Percentiles rank a stretch among this genome's conserved stretches.
phyloP scores from a whole-genome alignment of 2,888 invertebrate species.

The Drosophila mimetica region DNA sequence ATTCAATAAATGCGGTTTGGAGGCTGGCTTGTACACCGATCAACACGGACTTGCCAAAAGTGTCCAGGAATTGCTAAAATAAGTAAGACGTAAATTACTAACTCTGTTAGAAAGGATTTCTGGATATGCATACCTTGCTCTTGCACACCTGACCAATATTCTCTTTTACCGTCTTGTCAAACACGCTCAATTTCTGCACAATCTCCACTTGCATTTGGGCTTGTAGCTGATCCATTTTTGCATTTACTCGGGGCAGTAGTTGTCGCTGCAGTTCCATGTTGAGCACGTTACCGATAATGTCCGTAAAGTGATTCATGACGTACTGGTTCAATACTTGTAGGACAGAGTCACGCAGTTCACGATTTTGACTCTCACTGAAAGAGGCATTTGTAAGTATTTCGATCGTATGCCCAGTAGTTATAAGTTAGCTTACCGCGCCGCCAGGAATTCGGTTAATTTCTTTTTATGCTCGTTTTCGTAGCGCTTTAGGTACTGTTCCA shows the following conservation, averaged over 20 bases:
- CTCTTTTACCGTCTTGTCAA: conserved; percentile 91
- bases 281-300: conserved; percentile 86
- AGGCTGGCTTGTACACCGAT: conserved; percentile 90
- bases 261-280: conserved; percentile 86
- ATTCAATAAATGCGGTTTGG: conserved; percentile 91
- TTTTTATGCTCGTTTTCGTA: conserved; percentile 83
- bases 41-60: conserved; percentile 89
- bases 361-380: conserved; percentile 84
- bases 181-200: conserved; percentile 89
- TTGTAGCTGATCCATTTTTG: conserved; percentile 85
- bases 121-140: conserved; percentile 87
- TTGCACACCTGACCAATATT: conserved; percentile 92
- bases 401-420: not conserved
- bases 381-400: not conserved
- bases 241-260: conserved; percentile 87
- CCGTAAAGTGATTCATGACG: conserved; percentile 85
- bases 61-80: conserved; percentile 89
- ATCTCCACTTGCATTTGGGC: conserved; percentile 90
- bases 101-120: not conserved
- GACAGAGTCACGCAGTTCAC: conserved; percentile 85
- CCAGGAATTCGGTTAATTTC: conserved; percentile 81
- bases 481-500: conserved; percentile 84
- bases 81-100: conserved; percentile 43
- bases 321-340: conserved; percentile 86
- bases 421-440: conserved; percentile 71